phyloP scores from a whole-genome alignment of 2,797 vertebrate genomes.

The Tenualosa ilisha region DNA sequence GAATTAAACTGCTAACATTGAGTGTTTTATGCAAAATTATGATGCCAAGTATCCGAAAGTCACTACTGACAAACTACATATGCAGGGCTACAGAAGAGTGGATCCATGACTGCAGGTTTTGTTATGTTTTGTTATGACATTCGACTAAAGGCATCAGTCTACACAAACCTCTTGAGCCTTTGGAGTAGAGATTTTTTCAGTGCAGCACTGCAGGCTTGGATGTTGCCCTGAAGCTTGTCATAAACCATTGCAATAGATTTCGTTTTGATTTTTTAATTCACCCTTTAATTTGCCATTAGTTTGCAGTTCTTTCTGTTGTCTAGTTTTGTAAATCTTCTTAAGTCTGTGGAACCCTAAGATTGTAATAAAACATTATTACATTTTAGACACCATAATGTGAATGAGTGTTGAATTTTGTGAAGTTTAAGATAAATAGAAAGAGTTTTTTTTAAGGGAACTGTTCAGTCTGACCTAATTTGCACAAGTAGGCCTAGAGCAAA shows the following conservation, averaged over 20 bases:
- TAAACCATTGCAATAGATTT: not conserved
- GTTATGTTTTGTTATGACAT: not conserved
- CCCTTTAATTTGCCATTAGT: not conserved
- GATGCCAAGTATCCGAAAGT: not conserved
- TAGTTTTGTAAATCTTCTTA: not conserved
- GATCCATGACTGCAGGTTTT: not conserved
- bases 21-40: not conserved
- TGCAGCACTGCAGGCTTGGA: not conserved
- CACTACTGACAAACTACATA: not conserved
- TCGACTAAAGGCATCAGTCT: not conserved
- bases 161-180: not conserved
- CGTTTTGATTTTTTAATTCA: not conserved
- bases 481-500: not conserved
- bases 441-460: not conserved
- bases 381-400: too few relatives aligned
- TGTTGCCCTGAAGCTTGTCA: not conserved
- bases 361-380: not conserved
- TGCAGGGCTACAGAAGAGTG: not conserved
- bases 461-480: not conserved
- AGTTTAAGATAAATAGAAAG: not conserved
- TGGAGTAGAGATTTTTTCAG: not conserved
- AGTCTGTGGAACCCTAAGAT: not conserved
- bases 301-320: not conserved
- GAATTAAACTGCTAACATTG: not conserved
- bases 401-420: not conserved